phyloP scores from a whole-genome alignment of 2,888 invertebrate genomes.

The Byasa hedistus region DNA sequence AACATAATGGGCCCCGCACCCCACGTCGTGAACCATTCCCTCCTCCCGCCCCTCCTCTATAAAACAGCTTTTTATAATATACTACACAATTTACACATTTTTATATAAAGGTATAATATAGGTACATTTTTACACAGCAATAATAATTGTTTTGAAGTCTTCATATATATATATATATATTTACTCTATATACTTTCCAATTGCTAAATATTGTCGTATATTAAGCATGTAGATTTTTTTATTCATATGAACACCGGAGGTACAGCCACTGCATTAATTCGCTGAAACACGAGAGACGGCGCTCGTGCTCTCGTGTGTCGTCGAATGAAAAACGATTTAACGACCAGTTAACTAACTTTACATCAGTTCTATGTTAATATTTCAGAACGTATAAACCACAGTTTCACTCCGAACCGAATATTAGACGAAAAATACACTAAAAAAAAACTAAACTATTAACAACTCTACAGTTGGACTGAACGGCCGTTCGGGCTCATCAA shows the following conservation, averaged over 20 bases:
- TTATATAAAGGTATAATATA: constrained; percentile 51
- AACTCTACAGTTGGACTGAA: constrained; percentile 54
- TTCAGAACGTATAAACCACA: constrained; percentile 61
- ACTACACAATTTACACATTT: constrained; percentile 79
- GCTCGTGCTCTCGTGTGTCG: constrained; percentile 34
- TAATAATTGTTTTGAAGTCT: constrained; percentile 77
- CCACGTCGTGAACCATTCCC: constrained; percentile 36
- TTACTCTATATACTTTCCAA: constrained; percentile 74
- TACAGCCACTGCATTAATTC: constrained; percentile 50
- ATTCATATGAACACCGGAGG: constrained; percentile 58
- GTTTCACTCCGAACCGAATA: constrained; percentile 54
- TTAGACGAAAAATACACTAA: constrained; percentile 60
- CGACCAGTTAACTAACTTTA: constrained; percentile 34
- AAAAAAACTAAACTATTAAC: constrained; percentile 60
- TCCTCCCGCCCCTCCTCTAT: constrained; percentile 72
- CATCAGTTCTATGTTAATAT: constrained; percentile 46
- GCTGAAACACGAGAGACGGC: neutral
- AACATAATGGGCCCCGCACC: constrained; percentile 30
- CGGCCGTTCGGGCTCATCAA: constrained; percentile 50
- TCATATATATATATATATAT: constrained; percentile 67
- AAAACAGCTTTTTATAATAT: constrained; percentile 76
- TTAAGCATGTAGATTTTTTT: constrained; percentile 59
- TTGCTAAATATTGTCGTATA: constrained; percentile 79
- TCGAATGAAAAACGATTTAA: constrained; percentile 18
- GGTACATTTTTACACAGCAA: constrained; percentile 80